These are phyloP conservation scores for Lasaia peninsularis DNA, from an alignment of 1,140 invertebrate species.

Conservation along the genomic window DNA sequence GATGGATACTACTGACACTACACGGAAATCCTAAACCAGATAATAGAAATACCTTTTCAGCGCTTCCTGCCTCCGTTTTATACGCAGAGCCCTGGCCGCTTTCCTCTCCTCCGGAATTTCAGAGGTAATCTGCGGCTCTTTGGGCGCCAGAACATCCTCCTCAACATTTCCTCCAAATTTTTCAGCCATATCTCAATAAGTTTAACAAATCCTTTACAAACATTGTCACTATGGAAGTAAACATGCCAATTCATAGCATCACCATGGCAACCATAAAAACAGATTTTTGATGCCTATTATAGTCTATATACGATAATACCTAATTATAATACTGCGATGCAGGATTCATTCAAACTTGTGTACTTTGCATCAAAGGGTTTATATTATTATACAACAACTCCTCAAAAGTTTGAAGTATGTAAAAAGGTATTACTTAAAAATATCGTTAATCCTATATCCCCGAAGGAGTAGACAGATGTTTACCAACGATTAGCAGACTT, in stretches of 20 bases:
- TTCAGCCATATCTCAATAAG: constrained; percentile 31
- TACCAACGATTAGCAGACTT: no score
- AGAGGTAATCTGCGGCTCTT: constrained; percentile 77
- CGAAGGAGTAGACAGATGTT: no score
- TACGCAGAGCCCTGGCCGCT: constrained; percentile 79
- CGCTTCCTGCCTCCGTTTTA: constrained; percentile 78
- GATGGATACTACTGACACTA: not conserved
- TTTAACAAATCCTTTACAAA: not conserved
- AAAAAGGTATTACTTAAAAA: no score
- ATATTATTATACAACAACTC: no score
- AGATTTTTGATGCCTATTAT: not conserved
- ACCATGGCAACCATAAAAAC: not conserved
- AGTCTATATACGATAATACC: no score
- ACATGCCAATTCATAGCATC: not conserved
- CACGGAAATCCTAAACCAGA: not conserved
- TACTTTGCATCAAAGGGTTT: no score
- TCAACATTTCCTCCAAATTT: constrained; percentile 49
- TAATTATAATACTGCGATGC: no score
- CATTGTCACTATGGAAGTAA: not conserved
- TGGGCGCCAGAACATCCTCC: constrained; percentile 66
- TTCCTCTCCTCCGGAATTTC: constrained; percentile 80
- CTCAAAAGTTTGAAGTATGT: no score
- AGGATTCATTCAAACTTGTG: no score
- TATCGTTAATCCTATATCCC: no score
- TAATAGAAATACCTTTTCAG: constrained; percentile 72